These are phyloP conservation scores for Terrapene triunguis DNA, from an alignment of 2,113 vertebrate species.

Conservation along the genomic window DNA sequence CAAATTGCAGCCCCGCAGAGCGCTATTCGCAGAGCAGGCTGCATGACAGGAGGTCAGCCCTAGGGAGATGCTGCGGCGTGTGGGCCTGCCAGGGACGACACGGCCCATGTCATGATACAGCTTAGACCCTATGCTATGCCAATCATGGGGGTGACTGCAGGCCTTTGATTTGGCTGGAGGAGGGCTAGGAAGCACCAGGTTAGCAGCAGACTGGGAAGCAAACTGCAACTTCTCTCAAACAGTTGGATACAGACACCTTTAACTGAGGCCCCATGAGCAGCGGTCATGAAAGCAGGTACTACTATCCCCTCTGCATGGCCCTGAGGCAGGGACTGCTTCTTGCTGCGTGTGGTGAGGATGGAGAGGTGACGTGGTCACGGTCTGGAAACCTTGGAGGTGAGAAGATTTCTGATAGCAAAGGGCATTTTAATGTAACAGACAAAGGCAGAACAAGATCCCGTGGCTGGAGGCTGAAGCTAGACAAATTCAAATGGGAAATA, in stretches of 20 bases:
- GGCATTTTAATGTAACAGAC: background rate
- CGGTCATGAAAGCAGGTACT: background rate
- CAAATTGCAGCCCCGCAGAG: background rate
- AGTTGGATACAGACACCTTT: background rate
- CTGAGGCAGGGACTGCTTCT: background rate
- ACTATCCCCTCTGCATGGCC: background rate
- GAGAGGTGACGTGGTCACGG: background rate
- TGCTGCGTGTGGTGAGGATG: background rate
- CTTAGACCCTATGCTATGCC: accelerated
- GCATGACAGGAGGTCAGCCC: background rate
- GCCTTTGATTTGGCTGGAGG: background rate
- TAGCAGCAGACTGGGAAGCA: background rate
- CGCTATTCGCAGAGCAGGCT: background rate
- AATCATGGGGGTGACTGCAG: background rate
- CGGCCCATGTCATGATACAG: slow-evolving; percentile 23
- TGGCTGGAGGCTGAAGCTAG: background rate
- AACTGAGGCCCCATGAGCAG: background rate
- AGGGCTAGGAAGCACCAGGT: background rate
- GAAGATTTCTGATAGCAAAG: background rate
- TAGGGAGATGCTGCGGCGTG: background rate
- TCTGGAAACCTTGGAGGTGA: background rate
- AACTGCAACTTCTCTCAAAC: background rate
- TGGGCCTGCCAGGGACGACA: slow-evolving; percentile 24
- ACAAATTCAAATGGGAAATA: background rate
- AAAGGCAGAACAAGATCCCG: background rate